A percentile compares a stretch with the other conserved stretches of the same genome.
These are phyloP conservation scores for Emmelina monodactyla DNA, from an alignment of 2,888 invertebrate genomes.

Conservation along the genomic window DNA sequence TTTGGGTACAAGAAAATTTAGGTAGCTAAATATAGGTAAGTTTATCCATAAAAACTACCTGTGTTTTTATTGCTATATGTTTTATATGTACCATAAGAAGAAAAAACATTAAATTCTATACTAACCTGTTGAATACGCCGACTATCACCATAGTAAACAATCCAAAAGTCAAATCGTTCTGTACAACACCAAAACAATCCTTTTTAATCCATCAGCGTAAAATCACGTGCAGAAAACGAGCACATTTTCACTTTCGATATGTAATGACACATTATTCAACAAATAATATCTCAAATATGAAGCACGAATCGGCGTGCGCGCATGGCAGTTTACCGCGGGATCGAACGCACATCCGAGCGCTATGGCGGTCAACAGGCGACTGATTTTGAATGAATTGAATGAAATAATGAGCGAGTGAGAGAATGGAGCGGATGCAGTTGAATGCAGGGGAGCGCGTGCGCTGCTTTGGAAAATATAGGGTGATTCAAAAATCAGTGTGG, in stretches of 20 bases:
- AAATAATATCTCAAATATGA: slow-evolving; percentile 25
- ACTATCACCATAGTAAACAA: slow-evolving; percentile 62
- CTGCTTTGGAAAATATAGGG: slow-evolving; percentile 13
- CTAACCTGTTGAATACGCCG: slow-evolving; percentile 62
- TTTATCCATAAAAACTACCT: too few relatives aligned
- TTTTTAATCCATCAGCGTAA: slow-evolving; percentile 27
- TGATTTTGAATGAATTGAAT: slow-evolving; percentile 18
- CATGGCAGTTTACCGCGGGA: slow-evolving; percentile 26
- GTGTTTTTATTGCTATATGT: too few relatives aligned
- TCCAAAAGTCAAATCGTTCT: slow-evolving; percentile 32
- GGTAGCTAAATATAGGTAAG: too few relatives aligned
- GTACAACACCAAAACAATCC: slow-evolving; percentile 17
- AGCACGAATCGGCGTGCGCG: slow-evolving; percentile 21
- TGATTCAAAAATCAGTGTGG: too few relatives aligned
- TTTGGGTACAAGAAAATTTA: too few relatives aligned
- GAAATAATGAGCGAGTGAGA: not conserved
- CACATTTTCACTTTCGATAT: slow-evolving; percentile 54
- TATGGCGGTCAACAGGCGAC: slow-evolving; percentile 36
- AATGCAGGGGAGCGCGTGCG: slow-evolving; percentile 27
- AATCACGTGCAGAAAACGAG: slow-evolving; percentile 28
- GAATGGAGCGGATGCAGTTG: not conserved
- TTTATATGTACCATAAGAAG: too few relatives aligned
- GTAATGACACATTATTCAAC: slow-evolving; percentile 40
- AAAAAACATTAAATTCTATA: too few relatives aligned
- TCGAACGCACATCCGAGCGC: slow-evolving; percentile 26